These are phyloP conservation scores for Carcinoscorpius rotundicauda DNA, from an alignment of 1,140 invertebrate species.

Conservation along the genomic window DNA sequence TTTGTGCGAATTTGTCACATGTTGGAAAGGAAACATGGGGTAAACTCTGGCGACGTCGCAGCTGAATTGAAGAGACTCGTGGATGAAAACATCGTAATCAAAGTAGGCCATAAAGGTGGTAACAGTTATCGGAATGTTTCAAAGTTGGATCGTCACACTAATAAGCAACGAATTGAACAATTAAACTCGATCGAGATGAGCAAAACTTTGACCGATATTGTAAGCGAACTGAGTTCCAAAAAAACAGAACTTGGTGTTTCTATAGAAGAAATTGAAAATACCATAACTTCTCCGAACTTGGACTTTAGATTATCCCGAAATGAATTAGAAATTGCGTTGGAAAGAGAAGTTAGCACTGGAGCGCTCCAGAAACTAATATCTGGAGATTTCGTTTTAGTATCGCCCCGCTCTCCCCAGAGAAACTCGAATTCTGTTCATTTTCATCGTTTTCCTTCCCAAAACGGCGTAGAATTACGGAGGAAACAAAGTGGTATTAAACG, in stretches of 20 bases:
- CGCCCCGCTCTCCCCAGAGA: no score
- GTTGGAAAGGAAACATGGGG: slow-evolving; percentile 54
- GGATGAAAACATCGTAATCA: slow-evolving; percentile 58
- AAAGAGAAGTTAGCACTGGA: slow-evolving; percentile 25
- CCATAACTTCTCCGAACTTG: slow-evolving; percentile 18
- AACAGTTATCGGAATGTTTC: slow-evolving; percentile 66
- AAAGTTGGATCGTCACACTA: slow-evolving; percentile 37
- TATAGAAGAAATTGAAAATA: slow-evolving; percentile 26
- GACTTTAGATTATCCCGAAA: slow-evolving; percentile 20
- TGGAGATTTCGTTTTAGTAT: no score
- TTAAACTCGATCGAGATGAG: slow-evolving; percentile 29
- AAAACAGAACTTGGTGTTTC: slow-evolving; percentile 18
- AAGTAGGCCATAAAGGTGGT: slow-evolving; percentile 75
- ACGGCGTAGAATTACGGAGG: no score
- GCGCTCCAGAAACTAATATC: no score
- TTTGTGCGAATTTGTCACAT: slow-evolving; percentile 67
- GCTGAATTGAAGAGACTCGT: slow-evolving; percentile 58
- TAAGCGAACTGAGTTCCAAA: slow-evolving; percentile 19
- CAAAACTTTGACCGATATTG: slow-evolving; percentile 27
- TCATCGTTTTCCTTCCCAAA: no score
- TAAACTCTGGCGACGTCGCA: slow-evolving; percentile 55
- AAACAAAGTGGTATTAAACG: no score
- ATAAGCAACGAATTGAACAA: slow-evolving; percentile 16
- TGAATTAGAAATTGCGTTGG: slow-evolving; percentile 26
- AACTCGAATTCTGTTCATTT: no score